Percentiles rank a stretch among this genome's conserved stretches.
Evolutionary conservation across 2,888 invertebrate genomes (phyloP).

Genomic region (Leptinotarsa rubiginosa): DNA sequence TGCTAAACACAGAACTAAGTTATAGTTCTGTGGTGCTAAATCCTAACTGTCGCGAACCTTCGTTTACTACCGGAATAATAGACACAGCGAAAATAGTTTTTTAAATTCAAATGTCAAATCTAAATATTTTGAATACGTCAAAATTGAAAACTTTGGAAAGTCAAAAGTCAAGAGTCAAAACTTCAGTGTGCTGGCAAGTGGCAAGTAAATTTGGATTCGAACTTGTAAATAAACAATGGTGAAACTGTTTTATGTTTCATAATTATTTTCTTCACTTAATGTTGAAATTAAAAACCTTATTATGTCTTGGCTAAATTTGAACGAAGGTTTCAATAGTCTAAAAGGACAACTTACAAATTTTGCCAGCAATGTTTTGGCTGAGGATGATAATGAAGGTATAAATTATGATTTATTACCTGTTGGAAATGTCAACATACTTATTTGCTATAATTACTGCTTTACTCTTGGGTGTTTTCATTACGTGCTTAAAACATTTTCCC

Average conservation of each 20-base stretch:
- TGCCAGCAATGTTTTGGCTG: constrained; percentile 89
- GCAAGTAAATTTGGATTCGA: constrained; percentile 5
- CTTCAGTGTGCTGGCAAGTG: constrained; percentile 31
- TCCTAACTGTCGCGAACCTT: too few relatives aligned
- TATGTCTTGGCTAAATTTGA: constrained; percentile 78
- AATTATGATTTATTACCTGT: constrained; percentile 42
- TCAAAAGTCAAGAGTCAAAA: constrained; percentile 34
- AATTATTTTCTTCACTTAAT: neutral
- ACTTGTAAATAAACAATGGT: constrained; percentile 22
- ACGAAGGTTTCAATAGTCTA: constrained; percentile 76
- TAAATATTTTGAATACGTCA: neutral
- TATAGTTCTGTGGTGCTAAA: too few relatives aligned
- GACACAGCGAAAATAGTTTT: neutral
- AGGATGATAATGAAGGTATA: constrained; percentile 72
- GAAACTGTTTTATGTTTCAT: neutral
- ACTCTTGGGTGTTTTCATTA: constrained; percentile 24
- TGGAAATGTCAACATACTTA: constrained; percentile 1
- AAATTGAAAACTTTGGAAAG: constrained; percentile 23
- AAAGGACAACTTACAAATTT: constrained; percentile 91
- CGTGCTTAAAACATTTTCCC: constrained; percentile 21
- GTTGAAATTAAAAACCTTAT: constrained; percentile 30
- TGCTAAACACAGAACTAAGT: too few relatives aligned
- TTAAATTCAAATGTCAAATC: too few relatives aligned
- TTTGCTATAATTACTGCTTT: neutral
- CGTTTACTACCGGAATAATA: neutral